Conservation (phyloP, 2,797 vertebrate species). For the Bovichtus variegatus region DNA sequence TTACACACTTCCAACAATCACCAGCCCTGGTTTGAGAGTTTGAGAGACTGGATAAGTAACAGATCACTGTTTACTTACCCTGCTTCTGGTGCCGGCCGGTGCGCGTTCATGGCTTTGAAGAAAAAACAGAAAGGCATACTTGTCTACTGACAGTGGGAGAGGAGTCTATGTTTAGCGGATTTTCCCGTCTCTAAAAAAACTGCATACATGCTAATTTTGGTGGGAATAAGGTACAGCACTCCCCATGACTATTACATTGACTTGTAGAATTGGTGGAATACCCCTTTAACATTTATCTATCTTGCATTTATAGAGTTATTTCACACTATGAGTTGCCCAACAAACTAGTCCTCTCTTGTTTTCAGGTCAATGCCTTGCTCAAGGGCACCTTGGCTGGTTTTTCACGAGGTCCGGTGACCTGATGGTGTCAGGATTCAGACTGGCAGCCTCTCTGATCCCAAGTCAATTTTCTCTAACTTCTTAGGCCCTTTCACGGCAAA, state of each 20-base stretch:
- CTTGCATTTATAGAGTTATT: neutral
- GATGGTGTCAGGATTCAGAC: slow-evolving; percentile 17
- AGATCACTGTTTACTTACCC: no score
- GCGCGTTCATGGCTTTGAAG: no score
- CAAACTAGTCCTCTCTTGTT: neutral
- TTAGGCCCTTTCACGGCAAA: slow-evolving; percentile 17
- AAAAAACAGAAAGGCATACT: no score
- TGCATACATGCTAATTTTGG: no score
- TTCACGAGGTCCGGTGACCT: no score
- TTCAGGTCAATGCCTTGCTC: neutral
- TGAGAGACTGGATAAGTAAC: neutral
- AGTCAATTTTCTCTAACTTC: slow-evolving; percentile 14
- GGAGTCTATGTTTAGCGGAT: no score
- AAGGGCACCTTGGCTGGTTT: slow-evolving; percentile 11
- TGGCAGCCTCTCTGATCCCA: slow-evolving; percentile 7
- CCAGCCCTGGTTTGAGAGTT: neutral
- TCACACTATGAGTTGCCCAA: neutral
- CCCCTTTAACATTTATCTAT: neutral
- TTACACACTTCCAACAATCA: neutral
- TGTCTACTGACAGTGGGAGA: no score
- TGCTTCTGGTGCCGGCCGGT: no score
- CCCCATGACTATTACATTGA: neutral
- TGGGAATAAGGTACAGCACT: no score
- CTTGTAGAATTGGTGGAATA: neutral
- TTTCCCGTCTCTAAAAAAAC: no score